A percentile compares a stretch with the other conserved stretches of the same genome.
Evolutionary conservation across 2,113 vertebrate genomes (phyloP).

Genomic region (Xerus inauris): DNA sequence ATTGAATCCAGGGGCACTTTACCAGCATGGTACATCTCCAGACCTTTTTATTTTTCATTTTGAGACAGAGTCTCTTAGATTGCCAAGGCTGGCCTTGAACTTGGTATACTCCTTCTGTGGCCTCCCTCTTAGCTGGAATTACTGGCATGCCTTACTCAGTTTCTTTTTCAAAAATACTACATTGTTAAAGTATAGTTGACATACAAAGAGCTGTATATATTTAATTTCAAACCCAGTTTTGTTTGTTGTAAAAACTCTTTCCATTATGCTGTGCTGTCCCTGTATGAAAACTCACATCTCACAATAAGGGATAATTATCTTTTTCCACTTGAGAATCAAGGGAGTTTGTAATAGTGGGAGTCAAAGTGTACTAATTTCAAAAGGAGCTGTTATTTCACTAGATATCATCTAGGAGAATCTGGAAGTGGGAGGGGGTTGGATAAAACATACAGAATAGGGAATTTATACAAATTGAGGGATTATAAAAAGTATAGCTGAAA

Average conservation of each 20-base stretch:
- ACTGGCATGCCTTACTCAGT: background rate
- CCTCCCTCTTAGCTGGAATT: background rate
- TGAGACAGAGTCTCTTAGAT: background rate
- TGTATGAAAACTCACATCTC: background rate
- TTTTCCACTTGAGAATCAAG: conserved; percentile 10
- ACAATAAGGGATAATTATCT: background rate
- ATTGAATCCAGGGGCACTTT: background rate
- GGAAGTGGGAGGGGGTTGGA: background rate
- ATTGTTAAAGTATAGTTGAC: background rate
- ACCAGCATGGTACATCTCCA: background rate
- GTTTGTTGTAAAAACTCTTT: conserved; percentile 26
- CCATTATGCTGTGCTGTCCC: background rate
- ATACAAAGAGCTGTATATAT: background rate
- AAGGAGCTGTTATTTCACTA: background rate
- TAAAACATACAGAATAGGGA: background rate
- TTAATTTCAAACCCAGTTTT: conserved; percentile 37
- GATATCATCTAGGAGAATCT: background rate
- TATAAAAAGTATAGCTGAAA: background rate
- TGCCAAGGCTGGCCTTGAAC: background rate
- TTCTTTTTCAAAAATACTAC: background rate
- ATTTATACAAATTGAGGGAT: background rate
- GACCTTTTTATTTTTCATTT: background rate
- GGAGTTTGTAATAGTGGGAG: background rate
- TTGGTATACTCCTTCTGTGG: background rate
- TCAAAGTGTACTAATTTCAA: conserved; percentile 4